Conservation (phyloP, 2,888 invertebrate species). For the Ceramica pisi region DNA sequence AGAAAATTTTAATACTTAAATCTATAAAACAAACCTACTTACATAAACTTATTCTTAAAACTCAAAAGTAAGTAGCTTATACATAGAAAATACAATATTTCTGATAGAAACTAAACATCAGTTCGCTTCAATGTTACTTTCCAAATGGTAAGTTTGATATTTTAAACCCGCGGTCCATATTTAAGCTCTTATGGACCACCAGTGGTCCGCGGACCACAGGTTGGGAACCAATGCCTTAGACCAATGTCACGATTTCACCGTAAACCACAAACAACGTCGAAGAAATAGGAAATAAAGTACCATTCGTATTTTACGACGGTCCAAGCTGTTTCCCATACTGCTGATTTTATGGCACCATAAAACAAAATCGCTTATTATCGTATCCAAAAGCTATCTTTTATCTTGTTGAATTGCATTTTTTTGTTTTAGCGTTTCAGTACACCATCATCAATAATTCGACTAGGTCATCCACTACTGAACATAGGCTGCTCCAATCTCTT, state of each 20-base stretch:
- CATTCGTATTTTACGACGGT: constrained; percentile 44
- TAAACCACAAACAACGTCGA: constrained; percentile 37
- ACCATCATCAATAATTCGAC: neutral
- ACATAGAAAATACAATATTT: no score
- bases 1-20: no score
- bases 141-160: no score
- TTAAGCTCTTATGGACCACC: no score
- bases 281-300: constrained; percentile 36
- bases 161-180: no score
- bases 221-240: no score
- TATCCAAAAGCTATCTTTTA: constrained; percentile 19
- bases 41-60: no score
- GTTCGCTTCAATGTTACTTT: no score
- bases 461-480: neutral
- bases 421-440: neutral
- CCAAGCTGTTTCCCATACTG: constrained; percentile 20
- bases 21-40: no score
- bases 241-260: constrained; percentile 1
- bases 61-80: no score
- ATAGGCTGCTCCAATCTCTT: neutral
- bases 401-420: constrained; percentile 22
- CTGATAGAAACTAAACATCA: no score
- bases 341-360: constrained; percentile 43
- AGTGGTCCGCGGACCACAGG: no score
- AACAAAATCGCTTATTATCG: constrained; percentile 44